phyloP scores from a whole-genome alignment of 2,888 invertebrate genomes.

The Amaurobius ferox region DNA sequence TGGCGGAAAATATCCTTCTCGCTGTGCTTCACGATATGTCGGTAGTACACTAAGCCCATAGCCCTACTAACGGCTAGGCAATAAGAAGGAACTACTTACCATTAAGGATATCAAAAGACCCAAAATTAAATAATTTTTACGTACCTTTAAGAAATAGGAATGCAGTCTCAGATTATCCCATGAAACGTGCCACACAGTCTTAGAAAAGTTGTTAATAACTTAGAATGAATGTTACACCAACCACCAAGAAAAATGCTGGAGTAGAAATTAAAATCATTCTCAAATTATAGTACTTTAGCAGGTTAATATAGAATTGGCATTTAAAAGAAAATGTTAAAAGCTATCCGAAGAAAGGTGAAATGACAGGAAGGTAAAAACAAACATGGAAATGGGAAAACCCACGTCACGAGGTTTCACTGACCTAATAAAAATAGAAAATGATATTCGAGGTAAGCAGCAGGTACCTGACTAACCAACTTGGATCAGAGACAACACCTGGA shows the following conservation, averaged over 20 bases:
- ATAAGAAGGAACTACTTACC: background rate
- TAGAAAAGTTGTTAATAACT: no score
- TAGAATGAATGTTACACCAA: background rate
- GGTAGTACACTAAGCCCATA: no score
- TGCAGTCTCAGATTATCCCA: background rate
- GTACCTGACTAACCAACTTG: background rate
- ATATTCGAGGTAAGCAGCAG: background rate
- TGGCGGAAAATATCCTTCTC: no score
- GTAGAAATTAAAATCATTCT: background rate
- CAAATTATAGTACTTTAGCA: background rate
- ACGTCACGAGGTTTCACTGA: background rate
- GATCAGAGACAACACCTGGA: background rate
- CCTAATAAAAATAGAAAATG: background rate
- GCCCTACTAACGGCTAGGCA: no score
- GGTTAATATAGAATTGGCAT: background rate
- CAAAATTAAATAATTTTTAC: background rate
- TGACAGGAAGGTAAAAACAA: background rate
- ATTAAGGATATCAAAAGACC: background rate
- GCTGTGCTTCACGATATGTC: no score
- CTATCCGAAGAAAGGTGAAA: background rate
- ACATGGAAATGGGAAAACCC: background rate
- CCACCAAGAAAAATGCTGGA: background rate
- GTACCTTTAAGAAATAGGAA: background rate
- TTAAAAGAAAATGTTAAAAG: background rate
- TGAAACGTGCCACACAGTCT: no score